phyloP scores from a whole-genome alignment of 2,113 vertebrate species.

The Tachysurus fulvidraco region DNA sequence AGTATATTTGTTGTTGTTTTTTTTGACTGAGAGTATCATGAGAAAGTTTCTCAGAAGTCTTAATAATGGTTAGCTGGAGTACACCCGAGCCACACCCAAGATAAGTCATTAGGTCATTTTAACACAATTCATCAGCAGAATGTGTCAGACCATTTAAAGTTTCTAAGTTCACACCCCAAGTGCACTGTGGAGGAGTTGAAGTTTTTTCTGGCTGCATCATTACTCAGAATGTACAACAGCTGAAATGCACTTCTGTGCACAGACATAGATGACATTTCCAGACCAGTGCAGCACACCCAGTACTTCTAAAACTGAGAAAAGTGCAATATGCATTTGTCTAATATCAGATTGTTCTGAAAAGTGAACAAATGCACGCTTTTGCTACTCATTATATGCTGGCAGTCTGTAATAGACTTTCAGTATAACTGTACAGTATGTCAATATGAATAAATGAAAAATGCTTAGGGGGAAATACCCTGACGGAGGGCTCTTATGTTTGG shows the following conservation, averaged over 20 bases:
- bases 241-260: not conserved
- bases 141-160: conserved; percentile 1
- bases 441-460: not conserved
- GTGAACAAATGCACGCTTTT: not conserved
- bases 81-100: not conserved
- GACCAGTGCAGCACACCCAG: not conserved
- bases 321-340: not conserved
- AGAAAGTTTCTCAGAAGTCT: conserved; percentile 31
- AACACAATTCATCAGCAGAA: conserved; percentile 24
- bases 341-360: not conserved
- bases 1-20: not conserved
- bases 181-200: not conserved
- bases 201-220: not conserved
- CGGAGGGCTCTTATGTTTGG: not conserved
- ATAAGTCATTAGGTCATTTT: conserved; percentile 19
- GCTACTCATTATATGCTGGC: not conserved
- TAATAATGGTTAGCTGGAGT: not conserved
- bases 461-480: not conserved
- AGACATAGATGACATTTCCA: conserved; percentile 9
- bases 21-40: conserved; percentile 5
- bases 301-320: not conserved
- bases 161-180: not conserved
- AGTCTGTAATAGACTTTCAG: not conserved
- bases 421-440: not conserved
- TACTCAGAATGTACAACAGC: not conserved